Base-by-base conservation (phyloP, 2,113 vertebrate species). In the Conger conger region DNA sequence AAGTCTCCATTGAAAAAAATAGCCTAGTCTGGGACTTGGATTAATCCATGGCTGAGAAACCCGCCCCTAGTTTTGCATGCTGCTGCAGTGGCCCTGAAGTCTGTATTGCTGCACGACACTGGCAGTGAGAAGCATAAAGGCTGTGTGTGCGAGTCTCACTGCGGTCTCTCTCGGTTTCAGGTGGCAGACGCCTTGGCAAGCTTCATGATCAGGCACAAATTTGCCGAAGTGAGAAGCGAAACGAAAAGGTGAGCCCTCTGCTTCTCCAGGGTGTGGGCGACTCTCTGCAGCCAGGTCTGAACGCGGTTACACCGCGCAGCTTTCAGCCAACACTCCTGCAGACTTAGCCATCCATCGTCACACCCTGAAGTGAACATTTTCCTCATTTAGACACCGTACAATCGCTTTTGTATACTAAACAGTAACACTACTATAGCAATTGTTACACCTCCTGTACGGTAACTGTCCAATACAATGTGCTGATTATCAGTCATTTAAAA, bases 181-280 rank as follows among this genome's bases (percentile, higher is more conserved):
- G 93, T 93, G 76, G 91, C 54, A 4, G 93, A 94, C 4, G 90
- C 90, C 0, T 89, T 94, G 68, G 87, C 91, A 5, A 17, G 92
- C 36, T 94, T 94, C 78, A 82, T 94, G 88, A 37, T 89, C 78
- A 93, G 93, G 89, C 90, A 93, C 86, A 92, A 91, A 88, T 93
- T 93, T 81, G 89, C 92, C 38, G 93, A 93, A 86, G 80, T 88
- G 73, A 89, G 87, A 76, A 85, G 82, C 38, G 89, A 91, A 84
- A 91, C 8, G 30, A 88, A 84, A 86, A 93, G 93, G 92, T 93
- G 42, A 88, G 63, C 42, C 17, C 17, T 37, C 30, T 35, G 6
- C 63, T 27, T 40, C 76, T 27, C n/a, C 53, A 79, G 33, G 36
- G 30, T n/a, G 11, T 20, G 38, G 53, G 2, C 15, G 2, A 27